phyloP scores from a whole-genome alignment of 1,140 invertebrate species.

The Patella vulgata region DNA sequence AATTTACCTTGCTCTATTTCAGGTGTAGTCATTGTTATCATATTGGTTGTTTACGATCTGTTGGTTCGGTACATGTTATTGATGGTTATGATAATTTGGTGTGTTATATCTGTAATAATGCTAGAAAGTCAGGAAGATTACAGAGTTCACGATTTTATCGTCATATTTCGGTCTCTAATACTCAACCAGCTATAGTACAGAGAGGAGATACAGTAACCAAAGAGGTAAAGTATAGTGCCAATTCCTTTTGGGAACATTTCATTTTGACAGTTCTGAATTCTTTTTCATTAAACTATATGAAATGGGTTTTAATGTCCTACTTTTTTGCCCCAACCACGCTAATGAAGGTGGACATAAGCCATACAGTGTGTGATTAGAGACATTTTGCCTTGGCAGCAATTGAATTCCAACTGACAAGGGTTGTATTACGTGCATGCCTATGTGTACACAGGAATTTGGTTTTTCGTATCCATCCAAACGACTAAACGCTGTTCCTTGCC shows the following conservation, averaged over 20 bases:
- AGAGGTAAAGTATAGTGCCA: constrained; percentile 33
- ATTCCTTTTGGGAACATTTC: neutral
- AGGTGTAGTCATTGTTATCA: constrained; percentile 66
- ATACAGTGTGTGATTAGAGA: too few relatives aligned
- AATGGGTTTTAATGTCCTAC: too few relatives aligned
- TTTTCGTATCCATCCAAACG: constrained; percentile 1
- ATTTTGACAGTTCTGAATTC: neutral
- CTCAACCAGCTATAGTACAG: constrained; percentile 24
- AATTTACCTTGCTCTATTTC: too few relatives aligned
- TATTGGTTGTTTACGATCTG: constrained; percentile 54
- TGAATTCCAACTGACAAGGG: neutral
- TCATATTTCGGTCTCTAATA: constrained; percentile 38
- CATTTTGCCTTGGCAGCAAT: too few relatives aligned
- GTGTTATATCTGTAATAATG: constrained; percentile 62
- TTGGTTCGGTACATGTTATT: constrained; percentile 55
- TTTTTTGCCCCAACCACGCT: too few relatives aligned
- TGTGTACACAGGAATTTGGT: neutral
- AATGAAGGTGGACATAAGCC: too few relatives aligned
- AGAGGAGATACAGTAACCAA: constrained; percentile 29
- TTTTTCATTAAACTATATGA: neutral
- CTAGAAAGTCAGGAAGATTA: constrained; percentile 41
- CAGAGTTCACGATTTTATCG: constrained; percentile 59
- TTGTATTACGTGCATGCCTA: too few relatives aligned
- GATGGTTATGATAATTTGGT: constrained; percentile 59
- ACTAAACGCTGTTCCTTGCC: neutral